A percentile compares a stretch with the other conserved stretches of the same genome.
Conservation (phyloP, 2,797 vertebrate genomes). For the Tragopan temminckii region DNA sequence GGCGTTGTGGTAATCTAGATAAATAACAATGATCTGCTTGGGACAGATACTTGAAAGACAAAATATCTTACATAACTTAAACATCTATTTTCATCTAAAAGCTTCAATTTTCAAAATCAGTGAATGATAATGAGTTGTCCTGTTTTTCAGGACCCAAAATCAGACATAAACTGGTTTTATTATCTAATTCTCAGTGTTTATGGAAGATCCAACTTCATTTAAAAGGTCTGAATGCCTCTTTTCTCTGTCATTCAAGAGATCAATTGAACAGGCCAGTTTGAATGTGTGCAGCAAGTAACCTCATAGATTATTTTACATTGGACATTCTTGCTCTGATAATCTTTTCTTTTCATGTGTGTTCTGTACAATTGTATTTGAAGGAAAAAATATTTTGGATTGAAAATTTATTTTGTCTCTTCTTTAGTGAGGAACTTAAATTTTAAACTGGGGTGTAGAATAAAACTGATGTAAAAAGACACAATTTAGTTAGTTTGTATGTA, state of each 20-base stretch:
- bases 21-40: conserved; percentile 1
- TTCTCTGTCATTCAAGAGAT: not conserved
- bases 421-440: not conserved
- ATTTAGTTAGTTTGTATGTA: not conserved
- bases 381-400: not conserved
- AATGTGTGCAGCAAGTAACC: not conserved
- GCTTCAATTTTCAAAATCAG: conserved; percentile 27
- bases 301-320: not conserved
- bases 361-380: not conserved
- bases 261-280: conserved; percentile 24
- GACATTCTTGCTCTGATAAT: not conserved
- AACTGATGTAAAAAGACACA: not conserved
- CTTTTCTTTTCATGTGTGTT: not conserved
- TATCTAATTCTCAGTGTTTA: conserved; percentile 30
- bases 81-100: conserved; percentile 30
- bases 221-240: not conserved
- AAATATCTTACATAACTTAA: conserved; percentile 30
- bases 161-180: not conserved
- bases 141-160: not conserved
- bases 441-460: not conserved
- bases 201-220: not conserved
- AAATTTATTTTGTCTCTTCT: not conserved
- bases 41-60: conserved; percentile 52
- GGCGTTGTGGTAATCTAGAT: conserved; percentile 19
- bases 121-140: not conserved